phyloP scores from a whole-genome alignment of 2,113 vertebrate genomes.

The Stegastes partitus region DNA sequence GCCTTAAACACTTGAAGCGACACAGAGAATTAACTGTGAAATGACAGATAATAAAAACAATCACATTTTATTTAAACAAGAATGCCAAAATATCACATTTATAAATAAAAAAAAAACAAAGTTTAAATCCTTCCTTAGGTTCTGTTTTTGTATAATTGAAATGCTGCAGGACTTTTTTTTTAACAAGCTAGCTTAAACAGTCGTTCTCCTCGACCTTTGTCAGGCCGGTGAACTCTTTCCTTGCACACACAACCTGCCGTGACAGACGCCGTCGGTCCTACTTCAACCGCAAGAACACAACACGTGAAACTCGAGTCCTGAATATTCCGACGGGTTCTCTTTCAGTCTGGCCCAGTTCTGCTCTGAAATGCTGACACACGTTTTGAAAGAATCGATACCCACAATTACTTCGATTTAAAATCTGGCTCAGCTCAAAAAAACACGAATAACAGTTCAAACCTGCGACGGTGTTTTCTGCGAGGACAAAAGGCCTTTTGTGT shows the following conservation, averaged over 20 bases:
- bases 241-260: not conserved
- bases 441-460: too few species aligned
- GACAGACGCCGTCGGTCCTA: not conserved
- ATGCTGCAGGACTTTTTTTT: not conserved
- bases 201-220: too few species aligned
- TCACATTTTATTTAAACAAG: slow-evolving; percentile 10
- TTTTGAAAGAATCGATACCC: not conserved
- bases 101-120: not conserved
- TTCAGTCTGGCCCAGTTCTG: not conserved
- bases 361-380: not conserved
- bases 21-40: not conserved
- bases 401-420: not conserved
- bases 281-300: not conserved
- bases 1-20: too few species aligned
- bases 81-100: not conserved
- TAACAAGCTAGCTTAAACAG: not conserved
- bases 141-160: not conserved
- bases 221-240: too few species aligned
- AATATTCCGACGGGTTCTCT: not conserved
- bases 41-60: not conserved
- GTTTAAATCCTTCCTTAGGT: not conserved
- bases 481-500: not conserved
- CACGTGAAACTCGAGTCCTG: not conserved
- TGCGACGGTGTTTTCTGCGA: not conserved
- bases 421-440: not conserved